A percentile compares a stretch with the other conserved stretches of the same genome.
Conservation (phyloP, 2,888 invertebrate genomes). For the Dynastes maya region DNA sequence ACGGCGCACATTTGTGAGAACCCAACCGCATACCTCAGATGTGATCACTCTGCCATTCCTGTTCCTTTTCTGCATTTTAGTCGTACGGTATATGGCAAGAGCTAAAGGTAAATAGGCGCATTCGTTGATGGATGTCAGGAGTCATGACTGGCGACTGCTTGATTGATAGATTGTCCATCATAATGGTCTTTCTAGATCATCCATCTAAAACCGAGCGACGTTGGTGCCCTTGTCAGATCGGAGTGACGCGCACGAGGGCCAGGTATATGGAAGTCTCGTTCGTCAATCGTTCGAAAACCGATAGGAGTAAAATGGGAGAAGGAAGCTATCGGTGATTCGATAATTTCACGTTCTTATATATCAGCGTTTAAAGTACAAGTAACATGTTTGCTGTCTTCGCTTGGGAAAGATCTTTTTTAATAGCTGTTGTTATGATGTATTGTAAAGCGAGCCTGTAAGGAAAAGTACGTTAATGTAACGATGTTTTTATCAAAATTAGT, state of each 20-base stretch:
- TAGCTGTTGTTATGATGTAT: too few relatives aligned
- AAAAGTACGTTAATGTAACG: too few relatives aligned
- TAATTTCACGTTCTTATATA: slow-evolving; percentile 8
- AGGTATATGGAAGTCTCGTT: slow-evolving; percentile 58
- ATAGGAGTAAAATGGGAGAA: slow-evolving; percentile 12
- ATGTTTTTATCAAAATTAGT: too few relatives aligned
- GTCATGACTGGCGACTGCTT: slow-evolving; percentile 67
- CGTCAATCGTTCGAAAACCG: slow-evolving; percentile 24
- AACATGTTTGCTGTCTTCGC: background rate
- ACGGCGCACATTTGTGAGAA: slow-evolving; percentile 2
- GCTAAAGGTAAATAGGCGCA: slow-evolving; percentile 55
- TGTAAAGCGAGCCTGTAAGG: too few relatives aligned
- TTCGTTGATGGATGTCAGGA: slow-evolving; percentile 62
- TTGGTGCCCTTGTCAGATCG: slow-evolving; percentile 63
- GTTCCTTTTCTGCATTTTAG: slow-evolving; percentile 11
- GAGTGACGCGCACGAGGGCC: slow-evolving; percentile 57
- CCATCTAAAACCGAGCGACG: slow-evolving; percentile 64
- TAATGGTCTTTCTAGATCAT: slow-evolving; percentile 69
- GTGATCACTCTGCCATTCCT: slow-evolving; percentile 32
- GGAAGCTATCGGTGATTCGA: slow-evolving; percentile 11
- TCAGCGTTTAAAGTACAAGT: background rate
- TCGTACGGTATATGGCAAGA: slow-evolving; percentile 43
- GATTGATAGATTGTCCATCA: slow-evolving; percentile 72
- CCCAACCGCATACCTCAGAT: slow-evolving; percentile 16
- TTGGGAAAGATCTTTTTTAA: background rate